Conservation (phyloP, 2,113 vertebrate species). For the Nasalis larvatus region DNA sequence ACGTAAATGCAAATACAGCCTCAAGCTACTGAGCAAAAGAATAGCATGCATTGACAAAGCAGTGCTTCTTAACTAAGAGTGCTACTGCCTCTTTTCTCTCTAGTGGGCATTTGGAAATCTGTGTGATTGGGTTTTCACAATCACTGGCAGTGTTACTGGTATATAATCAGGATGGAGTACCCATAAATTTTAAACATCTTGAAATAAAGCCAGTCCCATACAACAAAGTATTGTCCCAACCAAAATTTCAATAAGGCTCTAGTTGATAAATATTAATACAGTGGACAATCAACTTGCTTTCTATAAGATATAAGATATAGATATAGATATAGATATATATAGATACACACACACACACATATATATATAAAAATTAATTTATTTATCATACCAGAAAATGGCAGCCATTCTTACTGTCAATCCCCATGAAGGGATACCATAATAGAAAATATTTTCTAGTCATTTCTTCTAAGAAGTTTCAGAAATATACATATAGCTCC, state of each 20-base stretch:
- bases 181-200: not conserved
- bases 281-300: not conserved
- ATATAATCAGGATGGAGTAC: not conserved
- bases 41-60: not conserved
- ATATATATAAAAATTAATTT: not conserved
- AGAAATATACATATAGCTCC: not conserved
- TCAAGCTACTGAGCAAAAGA: not conserved
- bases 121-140: not conserved
- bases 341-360: rapidly evolving
- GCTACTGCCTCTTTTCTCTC: not conserved
- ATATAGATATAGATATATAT: rapidly evolving
- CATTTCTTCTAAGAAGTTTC: not conserved
- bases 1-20: not conserved
- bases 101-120: not conserved
- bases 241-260: not conserved
- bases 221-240: not conserved
- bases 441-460: not conserved
- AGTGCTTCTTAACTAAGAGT: not conserved
- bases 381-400: not conserved
- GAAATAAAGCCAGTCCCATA: not conserved
- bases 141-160: not conserved
- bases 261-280: not conserved
- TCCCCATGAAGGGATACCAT: not conserved
- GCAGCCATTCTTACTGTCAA: not conserved
- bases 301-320: not conserved